Evolutionary conservation across 2,113 vertebrate genomes (phyloP).

Genomic region (Pimephales promelas): DNA sequence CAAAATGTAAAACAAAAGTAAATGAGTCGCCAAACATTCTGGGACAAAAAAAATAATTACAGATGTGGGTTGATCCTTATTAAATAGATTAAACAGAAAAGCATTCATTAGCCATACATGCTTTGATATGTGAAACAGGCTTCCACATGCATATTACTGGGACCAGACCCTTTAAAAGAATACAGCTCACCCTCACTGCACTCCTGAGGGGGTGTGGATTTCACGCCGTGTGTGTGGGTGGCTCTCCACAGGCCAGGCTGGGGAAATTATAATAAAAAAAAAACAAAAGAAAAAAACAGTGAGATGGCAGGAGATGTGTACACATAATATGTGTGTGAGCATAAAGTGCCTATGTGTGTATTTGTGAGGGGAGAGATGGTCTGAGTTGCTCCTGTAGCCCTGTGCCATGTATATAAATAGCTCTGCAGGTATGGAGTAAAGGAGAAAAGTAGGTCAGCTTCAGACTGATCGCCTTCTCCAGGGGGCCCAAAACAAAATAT

Average conservation of each 20-base stretch:
- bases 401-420: constrained; percentile 67
- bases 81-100: neutral
- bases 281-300: neutral
- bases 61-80: constrained; percentile 18
- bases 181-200: constrained; percentile 11
- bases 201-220: constrained; percentile 26
- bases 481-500: constrained; percentile 66
- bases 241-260: constrained; percentile 44
- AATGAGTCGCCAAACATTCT: neutral
- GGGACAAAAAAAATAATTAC: neutral
- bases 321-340: neutral
- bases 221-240: constrained; percentile 11
- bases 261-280: constrained; percentile 27
- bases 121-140: constrained; percentile 19
- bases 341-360: constrained; percentile 29
- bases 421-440: constrained; percentile 65
- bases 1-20: neutral
- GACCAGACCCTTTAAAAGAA: constrained; percentile 4
- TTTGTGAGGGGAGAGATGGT: constrained; percentile 17
- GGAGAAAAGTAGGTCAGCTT: constrained; percentile 67
- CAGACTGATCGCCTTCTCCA: constrained; percentile 60
- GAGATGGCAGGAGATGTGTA: constrained; percentile 12
- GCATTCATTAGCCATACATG: neutral
- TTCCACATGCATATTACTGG: neutral
- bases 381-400: constrained; percentile 50